Percentiles rank a stretch among this genome's conserved stretches.
phyloP scores from a whole-genome alignment of 2,113 vertebrate species.

The Lepisosteus oculatus region DNA sequence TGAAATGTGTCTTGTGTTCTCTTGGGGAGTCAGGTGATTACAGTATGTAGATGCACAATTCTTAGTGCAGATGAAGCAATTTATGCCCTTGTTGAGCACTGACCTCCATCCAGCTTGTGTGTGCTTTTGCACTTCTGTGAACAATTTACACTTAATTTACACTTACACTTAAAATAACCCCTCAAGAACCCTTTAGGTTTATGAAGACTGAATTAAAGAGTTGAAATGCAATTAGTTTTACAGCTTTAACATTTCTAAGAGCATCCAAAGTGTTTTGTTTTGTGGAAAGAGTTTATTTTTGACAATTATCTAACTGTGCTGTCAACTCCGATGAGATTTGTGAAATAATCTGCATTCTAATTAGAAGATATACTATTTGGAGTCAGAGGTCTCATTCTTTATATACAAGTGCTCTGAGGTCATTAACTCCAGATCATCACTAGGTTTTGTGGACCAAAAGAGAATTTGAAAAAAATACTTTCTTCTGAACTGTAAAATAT shows the following conservation, averaged over 20 bases:
- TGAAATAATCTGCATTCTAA: slow-evolving; percentile 17
- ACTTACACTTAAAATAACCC: slow-evolving; percentile 56
- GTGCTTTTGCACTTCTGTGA: slow-evolving; percentile 51
- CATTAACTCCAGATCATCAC: background rate
- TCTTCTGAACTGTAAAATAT: slow-evolving; percentile 1
- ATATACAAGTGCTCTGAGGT: background rate
- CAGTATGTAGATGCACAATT: slow-evolving; percentile 12
- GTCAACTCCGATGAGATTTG: slow-evolving; percentile 27
- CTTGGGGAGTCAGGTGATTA: slow-evolving; percentile 16
- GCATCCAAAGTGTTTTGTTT: slow-evolving; percentile 44
- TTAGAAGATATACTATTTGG: slow-evolving; percentile 21
- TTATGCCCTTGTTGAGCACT: slow-evolving; percentile 9
- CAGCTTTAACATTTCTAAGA: slow-evolving; percentile 33
- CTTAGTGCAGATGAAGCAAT: slow-evolving; percentile 10
- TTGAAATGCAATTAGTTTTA: slow-evolving; percentile 66
- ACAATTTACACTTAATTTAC: slow-evolving; percentile 52
- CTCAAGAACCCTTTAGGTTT: slow-evolving; percentile 53
- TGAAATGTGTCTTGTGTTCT: slow-evolving; percentile 24
- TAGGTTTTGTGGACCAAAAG: background rate
- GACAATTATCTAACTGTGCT: slow-evolving; percentile 16
- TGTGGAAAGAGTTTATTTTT: slow-evolving; percentile 32
- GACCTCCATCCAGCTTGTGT: slow-evolving; percentile 26
- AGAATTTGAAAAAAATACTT: background rate
- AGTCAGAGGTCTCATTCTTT: background rate
- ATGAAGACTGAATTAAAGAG: slow-evolving; percentile 63